These are phyloP conservation scores for Pogonocichla stellata DNA, from an alignment of 2,113 vertebrate species.

Conservation along the genomic window DNA sequence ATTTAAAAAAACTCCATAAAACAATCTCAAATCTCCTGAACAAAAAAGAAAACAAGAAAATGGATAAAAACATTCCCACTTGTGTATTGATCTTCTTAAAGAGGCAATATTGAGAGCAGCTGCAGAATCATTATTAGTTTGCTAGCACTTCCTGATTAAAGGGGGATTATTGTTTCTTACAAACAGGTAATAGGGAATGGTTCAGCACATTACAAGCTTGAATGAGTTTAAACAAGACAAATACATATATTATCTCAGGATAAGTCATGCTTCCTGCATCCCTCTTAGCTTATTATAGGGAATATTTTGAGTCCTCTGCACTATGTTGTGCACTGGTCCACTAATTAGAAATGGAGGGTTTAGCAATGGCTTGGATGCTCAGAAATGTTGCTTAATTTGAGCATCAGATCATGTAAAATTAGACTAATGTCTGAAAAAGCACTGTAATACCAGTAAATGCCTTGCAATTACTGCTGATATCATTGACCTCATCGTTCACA, in stretches of 20 bases:
- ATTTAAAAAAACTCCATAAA: neutral
- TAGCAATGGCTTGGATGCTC: neutral
- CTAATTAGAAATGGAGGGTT: neutral
- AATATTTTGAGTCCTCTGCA: neutral
- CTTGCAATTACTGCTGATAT: neutral
- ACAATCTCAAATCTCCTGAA: neutral
- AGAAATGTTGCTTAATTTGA: neutral
- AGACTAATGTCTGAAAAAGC: neutral
- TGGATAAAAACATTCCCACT: neutral
- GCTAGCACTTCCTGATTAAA: slow-evolving; percentile 20
- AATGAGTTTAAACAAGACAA: slow-evolving; percentile 17
- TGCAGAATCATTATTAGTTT: neutral
- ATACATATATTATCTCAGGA: neutral
- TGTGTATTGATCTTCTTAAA: neutral
- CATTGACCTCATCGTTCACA: neutral
- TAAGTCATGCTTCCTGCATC: neutral
- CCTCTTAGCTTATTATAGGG: neutral
- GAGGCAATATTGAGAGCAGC: neutral
- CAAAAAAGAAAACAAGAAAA: neutral
- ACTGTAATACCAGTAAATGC: neutral
- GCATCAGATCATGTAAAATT: neutral
- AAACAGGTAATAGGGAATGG: slow-evolving; percentile 1
- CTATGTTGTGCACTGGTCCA: neutral
- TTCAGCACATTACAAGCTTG: neutral
- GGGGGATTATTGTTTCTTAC: neutral